Base-by-base conservation (phyloP, 2,797 vertebrate genomes). In the Xyrichtys novacula region DNA sequence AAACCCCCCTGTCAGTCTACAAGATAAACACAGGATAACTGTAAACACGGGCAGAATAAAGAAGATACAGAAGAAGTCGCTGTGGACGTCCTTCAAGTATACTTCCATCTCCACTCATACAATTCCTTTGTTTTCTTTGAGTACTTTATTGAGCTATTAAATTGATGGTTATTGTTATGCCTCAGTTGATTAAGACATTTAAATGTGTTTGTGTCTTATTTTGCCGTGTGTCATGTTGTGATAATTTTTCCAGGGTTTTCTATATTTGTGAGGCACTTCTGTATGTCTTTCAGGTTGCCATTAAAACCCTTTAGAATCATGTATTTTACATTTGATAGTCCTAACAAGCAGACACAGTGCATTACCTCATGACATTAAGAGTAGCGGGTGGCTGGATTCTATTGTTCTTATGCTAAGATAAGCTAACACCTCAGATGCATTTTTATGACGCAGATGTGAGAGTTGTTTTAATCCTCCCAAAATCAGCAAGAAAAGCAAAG, bases 21-120 rank as follows among this genome's bases (percentile, higher is more conserved):
- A 25, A 62, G 53, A 76, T 44, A 32, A 66, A 75, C 60, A 70
- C 49, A 58, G n/a, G 62, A 38, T 43, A 61, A 67, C 46, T 66
- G 47, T 22, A 60, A 64, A 76, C 59, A 53, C n/a, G 15, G 22
- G 42, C 14, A 46, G 20, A 67, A 57, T 66, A 56, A 43, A 68
- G 52, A 8, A 43, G 29, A 43, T 48, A 39, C 54, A 55, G 28
- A 26, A 44, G 14, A 65, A 44, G 36, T 65, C 59, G 32, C 23
- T 42, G 40, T 28, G 49, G 32, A 22, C 17, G 14, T 39, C 59
- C 34, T 64, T 36, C 8, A 10, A 47, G 23, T 19, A 25, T 32
- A 38, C 20, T 0, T n/a, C n/a, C 65, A 36, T 25, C 7, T 25
- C 7, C n/a, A 23, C 1, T 40, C 6, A 34, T 4, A 53, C 2